phyloP scores from a whole-genome alignment of 2,888 invertebrate genomes.

The Torymus texanus region DNA sequence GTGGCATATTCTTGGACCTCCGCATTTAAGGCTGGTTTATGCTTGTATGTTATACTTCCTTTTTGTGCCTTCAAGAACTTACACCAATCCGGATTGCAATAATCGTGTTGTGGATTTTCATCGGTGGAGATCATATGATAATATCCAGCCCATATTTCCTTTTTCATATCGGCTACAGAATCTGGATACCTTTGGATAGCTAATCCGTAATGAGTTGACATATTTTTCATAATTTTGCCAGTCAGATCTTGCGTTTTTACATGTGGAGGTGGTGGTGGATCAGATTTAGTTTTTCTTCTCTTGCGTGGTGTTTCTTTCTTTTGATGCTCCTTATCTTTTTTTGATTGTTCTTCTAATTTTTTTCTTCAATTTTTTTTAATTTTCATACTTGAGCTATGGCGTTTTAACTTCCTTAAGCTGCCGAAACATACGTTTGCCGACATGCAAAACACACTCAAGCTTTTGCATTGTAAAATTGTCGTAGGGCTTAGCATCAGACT shows the following conservation, averaged over 20 bases:
- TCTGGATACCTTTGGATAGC: constrained; percentile 38
- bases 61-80: too few species aligned
- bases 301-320: constrained; percentile 25
- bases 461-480: constrained; percentile 36
- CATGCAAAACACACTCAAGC: constrained; percentile 41
- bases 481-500: constrained; percentile 41
- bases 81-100: too few species aligned
- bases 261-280: constrained; percentile 7
- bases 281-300: constrained; percentile 19
- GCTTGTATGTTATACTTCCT: too few species aligned
- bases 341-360: constrained; percentile 1
- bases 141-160: constrained; percentile 27
- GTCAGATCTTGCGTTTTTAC: constrained; percentile 45
- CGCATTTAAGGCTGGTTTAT: constrained; percentile 40
- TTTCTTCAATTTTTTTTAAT: constrained; percentile 6
- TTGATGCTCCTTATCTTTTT: constrained; percentile 23
- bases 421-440: constrained; percentile 42
- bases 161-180: constrained; percentile 28
- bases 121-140: constrained; percentile 38
- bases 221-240: constrained; percentile 44
- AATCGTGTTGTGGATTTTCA: too few species aligned
- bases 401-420: constrained; percentile 43
- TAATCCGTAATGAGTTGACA: constrained; percentile 30
- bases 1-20: too few species aligned
- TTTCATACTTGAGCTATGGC: constrained; percentile 4